Conservation (phyloP, 2,888 invertebrate genomes). For the Exephanes ischioxanthus region DNA sequence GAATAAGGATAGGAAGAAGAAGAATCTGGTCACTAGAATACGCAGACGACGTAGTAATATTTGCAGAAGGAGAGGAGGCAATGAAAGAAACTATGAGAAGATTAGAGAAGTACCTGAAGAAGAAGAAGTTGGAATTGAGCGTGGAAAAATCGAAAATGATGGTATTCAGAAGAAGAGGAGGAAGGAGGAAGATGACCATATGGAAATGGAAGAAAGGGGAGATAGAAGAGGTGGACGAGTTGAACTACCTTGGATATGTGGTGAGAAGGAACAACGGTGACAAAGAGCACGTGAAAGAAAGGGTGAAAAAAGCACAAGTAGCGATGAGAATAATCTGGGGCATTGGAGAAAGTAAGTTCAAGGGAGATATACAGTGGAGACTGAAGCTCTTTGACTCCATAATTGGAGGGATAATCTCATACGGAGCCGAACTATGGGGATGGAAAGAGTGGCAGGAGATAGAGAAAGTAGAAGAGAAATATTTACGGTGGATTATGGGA, state of each 20-base stretch:
- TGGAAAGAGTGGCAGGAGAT: constrained; percentile 17
- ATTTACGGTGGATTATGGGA: background rate
- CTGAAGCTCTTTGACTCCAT: constrained; percentile 38
- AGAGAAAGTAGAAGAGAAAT: background rate
- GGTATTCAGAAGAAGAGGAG: constrained; percentile 38
- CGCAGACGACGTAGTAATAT: constrained; percentile 56
- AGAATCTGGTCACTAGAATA: constrained; percentile 61
- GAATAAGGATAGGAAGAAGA: constrained; percentile 28
- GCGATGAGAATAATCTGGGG: constrained; percentile 50
- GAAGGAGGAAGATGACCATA: constrained; percentile 3
- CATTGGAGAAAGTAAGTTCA: constrained; percentile 51
- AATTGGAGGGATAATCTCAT: constrained; percentile 37
- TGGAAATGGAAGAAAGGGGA: constrained; percentile 40
- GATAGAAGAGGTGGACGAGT: constrained; percentile 50
- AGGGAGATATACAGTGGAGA: constrained; percentile 29
- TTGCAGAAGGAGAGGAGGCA: constrained; percentile 25
- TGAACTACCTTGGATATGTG: constrained; percentile 45
- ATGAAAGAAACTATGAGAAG: constrained; percentile 21
- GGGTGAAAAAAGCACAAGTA: constrained; percentile 33
- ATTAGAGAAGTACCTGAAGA: constrained; percentile 27
- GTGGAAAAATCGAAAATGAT: constrained; percentile 48
- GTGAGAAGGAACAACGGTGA: constrained; percentile 30
- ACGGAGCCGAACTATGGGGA: constrained; percentile 5
- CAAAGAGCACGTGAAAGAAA: constrained; percentile 32
- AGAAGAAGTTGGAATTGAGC: constrained; percentile 25